Base-by-base conservation (phyloP, 1,140 invertebrate species). In the Matsumurasca onukii region DNA sequence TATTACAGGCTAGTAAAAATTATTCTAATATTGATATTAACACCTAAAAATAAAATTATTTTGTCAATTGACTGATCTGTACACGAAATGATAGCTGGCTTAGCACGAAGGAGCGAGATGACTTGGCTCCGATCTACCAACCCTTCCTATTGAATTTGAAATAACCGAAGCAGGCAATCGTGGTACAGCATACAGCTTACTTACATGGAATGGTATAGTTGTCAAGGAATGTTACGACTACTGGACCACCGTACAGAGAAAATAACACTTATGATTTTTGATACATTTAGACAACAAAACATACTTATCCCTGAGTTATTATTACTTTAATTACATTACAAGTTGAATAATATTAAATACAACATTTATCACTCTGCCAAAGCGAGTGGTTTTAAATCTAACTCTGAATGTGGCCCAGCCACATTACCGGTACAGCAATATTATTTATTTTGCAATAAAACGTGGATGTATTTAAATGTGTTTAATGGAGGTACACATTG, bases 381-480 rank as follows among this genome's bases (percentile, higher is more conserved):
- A 39, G 5, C 34, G 17, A 39, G 34, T 39, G 5, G 17, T 39
- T n/a, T n/a, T 22, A 9, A 20, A 20, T 25, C 55, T 59, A 29
- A 27, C 55, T 59, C 34, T 39, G 34, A 59, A 59, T 24, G 30
- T 59, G 55, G 55, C 25, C 55, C 55, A 59, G 25, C 9, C 30
- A 59, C 55, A 27, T 27, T 59, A 2, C 25, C 25, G 17, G 17
- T 39, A 39, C 17, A 9, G 17, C 34, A 39, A 39, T 39, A 9
- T 39, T 39, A 9, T 9, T 39, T 39, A 59, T 59, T 59, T 59
- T 59, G 55, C 55, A 24, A 59, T 59, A 59, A 59, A 59, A 25
- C 24, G 55, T 59, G 55, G 55, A 59, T 59, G 55, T 59, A 59
- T 59, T 59, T 29, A 59, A 59, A 59, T 59, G 55, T 59, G 25